Base-by-base conservation (phyloP, 1,140 invertebrate genomes). In the Macrostomum lignano region DNA sequence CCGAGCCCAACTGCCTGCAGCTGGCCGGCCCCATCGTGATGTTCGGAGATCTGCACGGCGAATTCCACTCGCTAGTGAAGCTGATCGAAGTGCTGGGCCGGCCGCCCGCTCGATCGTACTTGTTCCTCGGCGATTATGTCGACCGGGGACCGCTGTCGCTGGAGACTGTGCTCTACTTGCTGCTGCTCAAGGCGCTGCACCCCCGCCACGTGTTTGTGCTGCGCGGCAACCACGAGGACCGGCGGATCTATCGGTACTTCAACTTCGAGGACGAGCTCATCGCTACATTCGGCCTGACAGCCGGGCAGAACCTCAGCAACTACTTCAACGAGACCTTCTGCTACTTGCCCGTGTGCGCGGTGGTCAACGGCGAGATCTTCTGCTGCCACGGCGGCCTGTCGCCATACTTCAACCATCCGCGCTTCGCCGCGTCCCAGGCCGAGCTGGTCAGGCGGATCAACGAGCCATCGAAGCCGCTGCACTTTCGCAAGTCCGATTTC, bases 81-180 rank as follows among this genome's bases (percentile, higher is more conserved):
- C 43, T 60, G 11, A 38, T 58, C 9, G 33, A 48, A 17, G 45
- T 51, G 26, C 52, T 49, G 25, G 55, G 55, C 5, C 54, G 47
- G 36, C 88, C 88, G 47, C 74, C 82, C 46, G 73, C 72, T 55
- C 96, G 86, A 55, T 57, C 51, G 39, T 60, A 60, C 36, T 36
- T 61, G 13, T 57, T 58, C 36, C 26, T 44, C 1, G 57, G 57
- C 13, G 61, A 64, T 43, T 64, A 64, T 45, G 62, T 64, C 15
- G 62, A 64, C 47, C 48, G 65, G 44, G 66, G 66, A 23, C 64
- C 65, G 38, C 63, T 65, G 44, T 65, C 62, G 29, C 44, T 67
- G 17, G 65, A 67, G 43, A 53, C 52, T 3, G 57, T 60, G 28
- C 55, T 54, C 41, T 24, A 39, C 9, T 40, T 60, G 29, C 37